A percentile compares a stretch with the other conserved stretches of the same genome.
These are phyloP conservation scores for Entomobrya multifasciata DNA, from an alignment of 2,888 invertebrate species.

Conservation along the genomic window DNA sequence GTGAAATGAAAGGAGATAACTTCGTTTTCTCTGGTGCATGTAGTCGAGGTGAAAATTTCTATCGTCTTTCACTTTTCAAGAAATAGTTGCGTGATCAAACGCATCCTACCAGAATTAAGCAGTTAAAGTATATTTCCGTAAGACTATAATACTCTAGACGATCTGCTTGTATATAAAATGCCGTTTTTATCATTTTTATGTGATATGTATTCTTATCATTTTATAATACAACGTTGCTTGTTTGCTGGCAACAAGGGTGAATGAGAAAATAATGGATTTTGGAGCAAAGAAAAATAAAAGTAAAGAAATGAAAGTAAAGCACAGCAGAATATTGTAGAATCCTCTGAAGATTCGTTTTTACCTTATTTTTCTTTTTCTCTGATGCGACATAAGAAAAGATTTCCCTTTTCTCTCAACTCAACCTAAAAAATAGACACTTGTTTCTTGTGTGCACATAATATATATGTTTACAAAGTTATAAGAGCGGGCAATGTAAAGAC, in stretches of 20 bases:
- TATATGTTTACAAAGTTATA: not conserved
- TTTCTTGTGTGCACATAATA: not conserved
- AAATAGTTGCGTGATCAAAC: constrained; percentile 40
- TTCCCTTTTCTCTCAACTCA: not conserved
- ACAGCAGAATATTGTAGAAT: constrained; percentile 46
- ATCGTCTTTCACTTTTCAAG: no score
- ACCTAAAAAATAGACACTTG: constrained; percentile 13
- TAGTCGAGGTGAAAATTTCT: no score
- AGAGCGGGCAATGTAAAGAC: not conserved
- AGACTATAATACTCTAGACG: not conserved
- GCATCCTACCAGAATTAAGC: constrained; percentile 3
- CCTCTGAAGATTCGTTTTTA: constrained; percentile 32
- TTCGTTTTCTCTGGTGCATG: no score
- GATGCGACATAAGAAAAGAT: no score
- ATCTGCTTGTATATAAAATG: not conserved
- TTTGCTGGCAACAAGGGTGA: constrained; percentile 28
- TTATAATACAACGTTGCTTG: no score
- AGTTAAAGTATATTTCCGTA: no score
- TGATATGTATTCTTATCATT: no score
- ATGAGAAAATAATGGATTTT: constrained; percentile 53
- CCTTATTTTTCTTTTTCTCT: not conserved
- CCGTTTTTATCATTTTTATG: constrained; percentile 5
- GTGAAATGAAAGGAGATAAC: no score
- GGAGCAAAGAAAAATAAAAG: constrained; percentile 12
- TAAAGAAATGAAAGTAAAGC: constrained; percentile 13